phyloP scores from a whole-genome alignment of 2,888 invertebrate genomes.

The Lydus trimaculatus region DNA sequence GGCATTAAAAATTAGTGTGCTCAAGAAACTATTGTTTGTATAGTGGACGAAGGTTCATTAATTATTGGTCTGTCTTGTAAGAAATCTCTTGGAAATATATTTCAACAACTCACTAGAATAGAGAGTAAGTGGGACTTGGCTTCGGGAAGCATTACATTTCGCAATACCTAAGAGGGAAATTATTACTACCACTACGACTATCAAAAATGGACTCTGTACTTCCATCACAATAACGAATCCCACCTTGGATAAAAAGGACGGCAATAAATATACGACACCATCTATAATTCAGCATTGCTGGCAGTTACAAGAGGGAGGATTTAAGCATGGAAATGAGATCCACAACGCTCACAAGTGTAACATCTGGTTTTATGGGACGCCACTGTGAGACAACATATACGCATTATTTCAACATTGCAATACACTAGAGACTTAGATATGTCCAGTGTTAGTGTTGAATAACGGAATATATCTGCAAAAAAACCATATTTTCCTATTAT shows the following conservation, averaged over 20 bases:
- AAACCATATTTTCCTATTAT: slow-evolving; percentile 43
- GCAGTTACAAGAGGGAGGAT: slow-evolving; percentile 47
- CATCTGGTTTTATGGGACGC: slow-evolving; percentile 57
- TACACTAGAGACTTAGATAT: slow-evolving; percentile 49
- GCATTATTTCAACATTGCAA: slow-evolving; percentile 57
- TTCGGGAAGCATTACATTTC: slow-evolving; percentile 38
- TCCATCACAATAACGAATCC: slow-evolving; percentile 47
- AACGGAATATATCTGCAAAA: slow-evolving; percentile 37
- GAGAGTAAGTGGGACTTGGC: slow-evolving; percentile 24
- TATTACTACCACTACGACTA: slow-evolving; percentile 30
- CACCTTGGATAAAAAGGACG: slow-evolving; percentile 51
- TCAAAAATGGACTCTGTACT: slow-evolving; percentile 30
- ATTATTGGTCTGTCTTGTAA: not conserved
- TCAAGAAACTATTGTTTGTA: too few relatives aligned
- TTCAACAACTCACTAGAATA: slow-evolving; percentile 28
- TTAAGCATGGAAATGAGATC: slow-evolving; percentile 53
- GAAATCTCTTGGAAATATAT: not conserved
- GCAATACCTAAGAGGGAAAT: slow-evolving; percentile 41
- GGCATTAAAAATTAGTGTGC: too few relatives aligned
- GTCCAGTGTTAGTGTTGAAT: slow-evolving; percentile 47
- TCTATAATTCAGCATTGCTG: slow-evolving; percentile 55
- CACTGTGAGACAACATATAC: slow-evolving; percentile 56
- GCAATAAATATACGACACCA: slow-evolving; percentile 53
- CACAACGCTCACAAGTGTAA: slow-evolving; percentile 52
- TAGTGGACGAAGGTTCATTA: too few relatives aligned